Percentiles rank a stretch among this genome's conserved stretches.
phyloP scores from a whole-genome alignment of 2,113 vertebrate species.

The Megalops atlanticus region DNA sequence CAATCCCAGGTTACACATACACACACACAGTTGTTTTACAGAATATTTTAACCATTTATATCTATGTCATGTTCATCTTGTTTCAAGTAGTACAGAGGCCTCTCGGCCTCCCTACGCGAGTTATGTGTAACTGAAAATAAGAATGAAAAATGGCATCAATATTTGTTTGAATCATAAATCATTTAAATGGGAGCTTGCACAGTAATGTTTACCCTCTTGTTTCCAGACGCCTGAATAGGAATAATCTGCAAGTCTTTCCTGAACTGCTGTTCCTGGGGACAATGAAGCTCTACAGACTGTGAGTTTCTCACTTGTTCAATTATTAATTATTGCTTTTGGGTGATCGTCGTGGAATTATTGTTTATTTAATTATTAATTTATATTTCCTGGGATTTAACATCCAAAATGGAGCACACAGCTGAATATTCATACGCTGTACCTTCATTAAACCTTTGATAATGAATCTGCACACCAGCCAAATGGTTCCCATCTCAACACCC shows the following conservation, averaged over 20 bases:
- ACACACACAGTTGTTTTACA: background rate
- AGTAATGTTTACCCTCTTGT: slow-evolving; percentile 57
- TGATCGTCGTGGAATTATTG: background rate
- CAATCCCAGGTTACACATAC: background rate
- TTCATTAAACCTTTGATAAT: background rate
- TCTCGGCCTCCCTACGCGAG: background rate
- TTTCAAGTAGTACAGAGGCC: background rate
- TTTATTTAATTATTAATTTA: background rate
- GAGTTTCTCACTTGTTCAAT: slow-evolving; percentile 68
- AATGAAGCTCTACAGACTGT: slow-evolving; percentile 94
- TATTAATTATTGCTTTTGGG: slow-evolving; percentile 2
- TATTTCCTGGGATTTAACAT: background rate
- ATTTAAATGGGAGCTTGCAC: slow-evolving; percentile 31
- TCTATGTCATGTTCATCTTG: background rate
- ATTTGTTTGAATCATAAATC: background rate
- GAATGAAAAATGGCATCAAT: background rate
- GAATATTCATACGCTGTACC: slow-evolving; percentile 29
- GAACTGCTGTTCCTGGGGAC: slow-evolving; percentile 96
- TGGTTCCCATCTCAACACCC: slow-evolving; percentile 15
- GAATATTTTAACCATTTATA: background rate
- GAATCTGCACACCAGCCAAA: slow-evolving; percentile 9
- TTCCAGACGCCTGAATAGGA: slow-evolving; percentile 95
- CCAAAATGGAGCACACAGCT: background rate
- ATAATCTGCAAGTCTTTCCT: slow-evolving; percentile 94
- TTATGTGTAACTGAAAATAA: background rate